Evolutionary conservation across 2,797 vertebrate genomes (phyloP), one percentile per base, ranked within the genome.

Genomic region (Jordanella pulchra): DNA sequence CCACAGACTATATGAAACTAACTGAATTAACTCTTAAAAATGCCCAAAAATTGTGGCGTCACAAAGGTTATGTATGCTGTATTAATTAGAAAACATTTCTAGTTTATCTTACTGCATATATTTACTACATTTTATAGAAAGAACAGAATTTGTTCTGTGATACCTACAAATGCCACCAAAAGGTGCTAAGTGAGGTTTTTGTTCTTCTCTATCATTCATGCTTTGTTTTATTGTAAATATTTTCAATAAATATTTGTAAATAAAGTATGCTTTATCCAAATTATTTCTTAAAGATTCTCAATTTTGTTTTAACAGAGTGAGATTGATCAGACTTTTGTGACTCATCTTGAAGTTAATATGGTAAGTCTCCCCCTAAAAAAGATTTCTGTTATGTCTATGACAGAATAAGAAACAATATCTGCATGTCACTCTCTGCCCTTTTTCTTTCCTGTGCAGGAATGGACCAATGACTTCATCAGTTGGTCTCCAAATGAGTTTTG

Each of bases 401-500:
- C 25, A 27, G 53, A 54, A 27, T 27, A 54, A 25, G 25, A 27
- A 54, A 25, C 25, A 27, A 14, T 25, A 5, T 27, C 13, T 21
- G 1, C 2, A 12, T 3, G 25, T 25, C 53, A 27, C 1, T 4
- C 13, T 12, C 25, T 2, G 23, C n/a, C 51, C 35, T 53, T 14
- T 27, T 28, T n/a, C 53, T 44, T 55, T 12, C 44, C 17, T 23
- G 7, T n/a, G 35, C 13, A 92, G 91, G 7, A 1, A 1, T 92
- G 91, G 89, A 11, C 70, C 0, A 90, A 88, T 64, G 74, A 90
- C 4, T 44, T 71, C 45, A 89, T 92, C 58, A 71, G 50, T 18
- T 91, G 91, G 89, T 47, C 89, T 23, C 76, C 78, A 6, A 3
- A 18, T 1, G 1, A 79, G 0, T 92, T 90, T 53, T 92, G 91